Conservation (phyloP, 2,113 vertebrate species). For the Prochilodus magdalenae region DNA sequence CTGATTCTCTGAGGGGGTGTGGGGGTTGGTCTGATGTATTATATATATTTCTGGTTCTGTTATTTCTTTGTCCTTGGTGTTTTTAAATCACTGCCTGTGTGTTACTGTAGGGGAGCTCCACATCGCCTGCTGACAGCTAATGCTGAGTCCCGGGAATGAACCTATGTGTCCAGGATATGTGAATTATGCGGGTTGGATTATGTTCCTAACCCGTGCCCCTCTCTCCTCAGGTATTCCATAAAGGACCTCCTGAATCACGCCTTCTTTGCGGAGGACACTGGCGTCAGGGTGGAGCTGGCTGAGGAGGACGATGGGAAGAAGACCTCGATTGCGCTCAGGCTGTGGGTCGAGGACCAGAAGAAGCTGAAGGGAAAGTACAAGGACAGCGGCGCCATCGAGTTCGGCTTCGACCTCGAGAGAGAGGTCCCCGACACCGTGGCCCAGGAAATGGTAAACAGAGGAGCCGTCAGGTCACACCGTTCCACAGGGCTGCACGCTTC, state of each 20-base stretch:
- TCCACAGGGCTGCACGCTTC: too few species aligned
- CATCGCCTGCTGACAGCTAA: too few species aligned
- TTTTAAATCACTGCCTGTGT: not conserved
- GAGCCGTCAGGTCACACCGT: not conserved
- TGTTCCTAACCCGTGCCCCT: conserved; percentile 18
- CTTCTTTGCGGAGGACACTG: conserved; percentile 98
- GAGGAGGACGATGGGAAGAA: conserved; percentile 96
- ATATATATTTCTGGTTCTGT: too few species aligned
- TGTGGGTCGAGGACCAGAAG: conserved; percentile 98
- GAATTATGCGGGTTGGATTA: not conserved
- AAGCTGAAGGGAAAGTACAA: conserved; percentile 98
- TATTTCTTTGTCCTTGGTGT: too few species aligned
- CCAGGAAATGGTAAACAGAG: conserved; percentile 93
- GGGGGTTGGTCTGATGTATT: too few species aligned
- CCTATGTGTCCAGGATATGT: too few species aligned
- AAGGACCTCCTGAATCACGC: conserved; percentile 97
- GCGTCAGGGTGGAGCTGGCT: conserved; percentile 96
- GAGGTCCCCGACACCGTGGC: conserved; percentile 95
- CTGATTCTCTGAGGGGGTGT: too few species aligned
- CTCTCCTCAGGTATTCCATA: conserved; percentile 88
- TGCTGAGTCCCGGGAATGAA: too few species aligned
- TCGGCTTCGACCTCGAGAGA: conserved; percentile 92
- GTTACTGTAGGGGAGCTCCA: too few species aligned
- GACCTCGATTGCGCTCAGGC: conserved; percentile 91
- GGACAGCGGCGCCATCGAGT: conserved; percentile 97